These are phyloP conservation scores for Propithecus deckenii DNA, from an alignment of 2,797 vertebrate genomes.

Conservation along the genomic window DNA sequence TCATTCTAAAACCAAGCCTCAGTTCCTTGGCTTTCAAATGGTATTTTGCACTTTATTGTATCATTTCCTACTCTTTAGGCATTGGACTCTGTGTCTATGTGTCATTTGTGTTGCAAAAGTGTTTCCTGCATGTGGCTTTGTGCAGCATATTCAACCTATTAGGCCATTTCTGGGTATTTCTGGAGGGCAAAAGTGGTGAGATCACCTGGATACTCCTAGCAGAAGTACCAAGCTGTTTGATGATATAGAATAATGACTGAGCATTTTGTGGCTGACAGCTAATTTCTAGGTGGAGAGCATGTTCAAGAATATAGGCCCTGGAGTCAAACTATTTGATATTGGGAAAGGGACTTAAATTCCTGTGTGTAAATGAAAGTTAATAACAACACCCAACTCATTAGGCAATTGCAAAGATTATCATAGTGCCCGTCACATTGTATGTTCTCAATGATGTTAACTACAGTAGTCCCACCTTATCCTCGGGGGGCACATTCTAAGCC, in stretches of 20 bases:
- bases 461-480: neutral
- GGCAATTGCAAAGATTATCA: neutral
- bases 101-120: neutral
- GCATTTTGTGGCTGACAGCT: neutral
- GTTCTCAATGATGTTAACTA: neutral
- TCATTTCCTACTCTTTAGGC: neutral
- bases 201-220: neutral
- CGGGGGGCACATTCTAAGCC: neutral
- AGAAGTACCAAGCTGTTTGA: neutral
- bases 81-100: neutral
- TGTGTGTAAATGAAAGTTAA: neutral
- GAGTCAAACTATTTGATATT: neutral
- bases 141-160: neutral
- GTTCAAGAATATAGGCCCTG: neutral
- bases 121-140: neutral
- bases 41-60: neutral
- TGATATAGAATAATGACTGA: neutral
- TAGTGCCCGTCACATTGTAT: neutral
- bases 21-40: neutral
- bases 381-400: neutral
- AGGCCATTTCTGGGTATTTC: neutral
- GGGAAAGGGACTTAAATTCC: neutral
- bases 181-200: neutral
- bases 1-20: neutral
- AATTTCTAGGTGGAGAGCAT: neutral